These are phyloP conservation scores for Caenorhabditis briggsae DNA, from an alignment of 1,140 invertebrate genomes.

Conservation along the genomic window DNA sequence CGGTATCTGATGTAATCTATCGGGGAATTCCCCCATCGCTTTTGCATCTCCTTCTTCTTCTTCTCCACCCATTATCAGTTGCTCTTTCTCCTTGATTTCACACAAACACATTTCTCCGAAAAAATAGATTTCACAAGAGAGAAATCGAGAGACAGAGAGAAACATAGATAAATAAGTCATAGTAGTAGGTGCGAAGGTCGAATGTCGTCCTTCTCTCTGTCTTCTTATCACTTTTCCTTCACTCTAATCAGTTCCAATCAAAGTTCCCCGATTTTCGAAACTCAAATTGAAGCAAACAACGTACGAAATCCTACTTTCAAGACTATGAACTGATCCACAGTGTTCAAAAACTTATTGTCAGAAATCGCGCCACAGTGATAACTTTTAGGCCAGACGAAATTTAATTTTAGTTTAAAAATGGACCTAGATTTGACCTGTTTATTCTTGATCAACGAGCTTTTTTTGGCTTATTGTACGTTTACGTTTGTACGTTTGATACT, in stretches of 20 bases:
- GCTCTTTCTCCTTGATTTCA: constrained; percentile 43
- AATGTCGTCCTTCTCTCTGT: constrained; percentile 14
- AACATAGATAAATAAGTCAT: too few relatives aligned
- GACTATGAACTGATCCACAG: too few relatives aligned
- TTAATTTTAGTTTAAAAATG: too few relatives aligned
- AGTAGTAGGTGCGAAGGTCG: constrained; percentile 38
- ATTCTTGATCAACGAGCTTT: too few relatives aligned
- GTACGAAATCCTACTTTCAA: too few relatives aligned
- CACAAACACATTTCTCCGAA: constrained; percentile 27
- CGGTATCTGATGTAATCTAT: constrained; percentile 44
- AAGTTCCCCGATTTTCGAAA: constrained; percentile 26
- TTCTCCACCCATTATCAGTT: constrained; percentile 3
- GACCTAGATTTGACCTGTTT: too few relatives aligned
- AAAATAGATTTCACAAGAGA: neutral
- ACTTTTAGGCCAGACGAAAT: too few relatives aligned
- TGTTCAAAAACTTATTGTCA: too few relatives aligned
- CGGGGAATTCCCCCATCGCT: neutral
- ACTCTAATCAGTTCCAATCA: constrained; percentile 41
- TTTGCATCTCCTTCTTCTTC: neutral
- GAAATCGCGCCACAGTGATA: too few relatives aligned
- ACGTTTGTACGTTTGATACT: too few relatives aligned
- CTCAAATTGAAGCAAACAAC: neutral
- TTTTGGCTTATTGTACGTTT: too few relatives aligned
- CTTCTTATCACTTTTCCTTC: neutral
- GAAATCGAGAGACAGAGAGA: neutral